phyloP scores from a whole-genome alignment of 2,888 invertebrate genomes.

The Ectobius pallidus region DNA sequence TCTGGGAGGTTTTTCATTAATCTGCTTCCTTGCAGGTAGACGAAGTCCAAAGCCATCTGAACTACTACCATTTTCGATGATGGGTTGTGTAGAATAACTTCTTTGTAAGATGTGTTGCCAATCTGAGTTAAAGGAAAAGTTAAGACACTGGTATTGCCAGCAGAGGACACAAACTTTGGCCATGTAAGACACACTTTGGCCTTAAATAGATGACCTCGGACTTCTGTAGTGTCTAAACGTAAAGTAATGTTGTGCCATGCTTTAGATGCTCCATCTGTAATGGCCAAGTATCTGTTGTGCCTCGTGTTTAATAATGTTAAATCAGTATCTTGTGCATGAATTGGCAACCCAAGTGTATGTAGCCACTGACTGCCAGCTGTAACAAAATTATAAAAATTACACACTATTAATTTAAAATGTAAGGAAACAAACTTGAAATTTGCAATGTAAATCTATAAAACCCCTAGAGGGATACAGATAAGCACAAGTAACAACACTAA shows the following conservation, averaged over 20 bases:
- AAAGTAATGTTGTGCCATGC: constrained; percentile 73
- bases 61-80: constrained; percentile 69
- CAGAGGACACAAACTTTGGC: constrained; percentile 61
- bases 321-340: constrained; percentile 72
- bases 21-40: constrained; percentile 55
- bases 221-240: constrained; percentile 75
- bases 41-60: constrained; percentile 74
- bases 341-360: constrained; percentile 66
- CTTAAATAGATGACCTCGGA: constrained; percentile 58
- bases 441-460: too few relatives aligned
- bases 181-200: constrained; percentile 71
- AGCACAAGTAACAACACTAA: too few relatives aligned
- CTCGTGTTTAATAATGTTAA: constrained; percentile 67
- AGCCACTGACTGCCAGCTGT: constrained; percentile 71
- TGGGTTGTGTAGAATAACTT: constrained; percentile 76
- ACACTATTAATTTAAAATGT: not conserved
- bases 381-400: constrained; percentile 44
- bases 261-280: constrained; percentile 53
- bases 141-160: constrained; percentile 55
- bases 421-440: too few relatives aligned
- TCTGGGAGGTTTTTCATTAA: constrained; percentile 17
- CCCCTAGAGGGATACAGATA: too few relatives aligned
- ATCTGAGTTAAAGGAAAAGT: constrained; percentile 77
- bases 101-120: constrained; percentile 68
- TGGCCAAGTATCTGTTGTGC: constrained; percentile 64